Evolutionary conservation across 2,888 invertebrate genomes (phyloP).

Genomic region (Pachliopta kotzebuea): DNA sequence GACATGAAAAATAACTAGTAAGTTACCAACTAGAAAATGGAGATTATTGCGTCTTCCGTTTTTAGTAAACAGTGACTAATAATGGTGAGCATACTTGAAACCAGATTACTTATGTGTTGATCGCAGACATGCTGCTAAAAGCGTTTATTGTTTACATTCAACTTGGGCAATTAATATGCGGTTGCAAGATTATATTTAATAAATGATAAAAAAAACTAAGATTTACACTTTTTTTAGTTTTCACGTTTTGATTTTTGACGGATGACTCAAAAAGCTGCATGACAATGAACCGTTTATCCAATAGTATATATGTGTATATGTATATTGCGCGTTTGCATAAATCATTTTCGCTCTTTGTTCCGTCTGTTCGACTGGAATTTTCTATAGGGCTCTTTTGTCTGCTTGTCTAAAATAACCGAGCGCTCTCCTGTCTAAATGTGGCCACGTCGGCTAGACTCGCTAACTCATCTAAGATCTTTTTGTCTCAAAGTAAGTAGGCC

Average conservation of each 20-base stretch:
- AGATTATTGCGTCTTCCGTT: conserved; percentile 7
- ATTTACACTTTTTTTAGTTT: not conserved
- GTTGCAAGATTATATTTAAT: not conserved
- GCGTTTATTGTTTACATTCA: not conserved
- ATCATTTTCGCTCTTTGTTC: conserved; percentile 24
- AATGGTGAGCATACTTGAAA: conserved; percentile 16
- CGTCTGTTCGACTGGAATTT: conserved; percentile 10
- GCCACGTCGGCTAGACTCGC: conserved; percentile 6
- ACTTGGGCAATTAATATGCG: not conserved
- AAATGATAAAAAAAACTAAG: not conserved
- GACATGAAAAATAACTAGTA: conserved; percentile 6
- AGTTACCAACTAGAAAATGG: conserved; percentile 4
- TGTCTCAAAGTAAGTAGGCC: conserved; percentile 21
- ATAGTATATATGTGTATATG: conserved; percentile 6
- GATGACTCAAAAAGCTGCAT: conserved; percentile 9
- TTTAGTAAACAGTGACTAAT: conserved; percentile 13
- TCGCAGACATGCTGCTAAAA: conserved; percentile 6
- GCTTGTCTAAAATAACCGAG: conserved; percentile 19
- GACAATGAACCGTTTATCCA: conserved; percentile 18
- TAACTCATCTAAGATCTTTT: conserved; percentile 14
- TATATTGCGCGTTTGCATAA: conserved; percentile 11
- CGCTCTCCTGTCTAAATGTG: conserved; percentile 12
- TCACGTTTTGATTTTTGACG: conserved; percentile 1
- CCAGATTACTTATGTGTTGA: conserved; percentile 13
- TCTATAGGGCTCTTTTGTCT: conserved; percentile 20